These are phyloP conservation scores for Rambutsinella grinnellia DNA, from an alignment of 2,888 invertebrate species.

Conservation along the genomic window DNA sequence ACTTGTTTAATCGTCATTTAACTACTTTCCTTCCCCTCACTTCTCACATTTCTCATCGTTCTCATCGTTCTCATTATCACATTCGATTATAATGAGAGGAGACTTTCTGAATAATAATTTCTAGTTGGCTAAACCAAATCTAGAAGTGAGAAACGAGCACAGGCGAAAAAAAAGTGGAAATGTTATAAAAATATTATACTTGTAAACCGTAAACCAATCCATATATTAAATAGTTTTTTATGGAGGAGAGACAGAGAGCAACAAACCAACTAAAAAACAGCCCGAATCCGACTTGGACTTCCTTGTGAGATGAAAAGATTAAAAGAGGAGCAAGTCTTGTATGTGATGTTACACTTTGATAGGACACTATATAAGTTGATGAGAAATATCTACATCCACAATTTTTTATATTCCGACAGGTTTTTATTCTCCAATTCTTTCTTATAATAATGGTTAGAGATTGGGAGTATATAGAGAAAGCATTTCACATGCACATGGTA, in stretches of 20 bases:
- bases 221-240: too few species aligned
- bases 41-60: not conserved
- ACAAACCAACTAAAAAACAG: not conserved
- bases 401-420: conserved; percentile 32
- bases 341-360: conserved; percentile 46
- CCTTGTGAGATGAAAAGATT: not conserved
- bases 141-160: too few species aligned
- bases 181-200: too few species aligned
- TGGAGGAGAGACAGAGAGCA: not conserved
- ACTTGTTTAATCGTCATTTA: too few species aligned
- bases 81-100: not conserved
- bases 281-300: not conserved
- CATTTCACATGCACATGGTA: conserved; percentile 9
- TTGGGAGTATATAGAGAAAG: not conserved
- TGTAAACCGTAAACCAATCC: not conserved
- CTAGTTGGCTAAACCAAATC: too few species aligned
- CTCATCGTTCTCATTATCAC: not conserved
- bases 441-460: not conserved
- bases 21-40: not conserved
- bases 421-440: not conserved
- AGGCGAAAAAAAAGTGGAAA: not conserved
- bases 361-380: not conserved
- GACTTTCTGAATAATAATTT: not conserved
- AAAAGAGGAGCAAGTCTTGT: not conserved
- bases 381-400: not conserved